A percentile compares a stretch with the other conserved stretches of the same genome.
Conservation (phyloP, 2,888 invertebrate species). For the Clepsis dumicolana region DNA sequence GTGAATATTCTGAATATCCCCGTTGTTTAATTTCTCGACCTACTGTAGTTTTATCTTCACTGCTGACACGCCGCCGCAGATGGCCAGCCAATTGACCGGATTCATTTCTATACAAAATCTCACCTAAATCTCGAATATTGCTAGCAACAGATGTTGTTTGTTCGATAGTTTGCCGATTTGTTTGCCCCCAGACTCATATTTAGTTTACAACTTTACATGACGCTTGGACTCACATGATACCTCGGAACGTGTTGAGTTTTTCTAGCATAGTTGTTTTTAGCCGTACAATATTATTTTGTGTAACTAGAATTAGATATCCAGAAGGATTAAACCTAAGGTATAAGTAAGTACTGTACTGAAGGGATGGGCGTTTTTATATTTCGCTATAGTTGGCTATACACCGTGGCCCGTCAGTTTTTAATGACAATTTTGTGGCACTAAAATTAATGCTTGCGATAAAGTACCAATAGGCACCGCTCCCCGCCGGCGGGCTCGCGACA, state of each 20-base stretch:
- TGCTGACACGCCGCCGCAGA: conserved; percentile 61
- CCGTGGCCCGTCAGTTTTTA: no score
- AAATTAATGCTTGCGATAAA: no score
- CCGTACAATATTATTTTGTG: neutral
- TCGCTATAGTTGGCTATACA: no score
- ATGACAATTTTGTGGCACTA: no score
- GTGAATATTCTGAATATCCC: neutral
- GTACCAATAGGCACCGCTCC: no score
- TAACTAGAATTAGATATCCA: neutral
- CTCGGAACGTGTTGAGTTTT: neutral
- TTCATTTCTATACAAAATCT: conserved; percentile 68
- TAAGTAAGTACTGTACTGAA: no score
- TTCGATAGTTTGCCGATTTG: conserved; percentile 41
- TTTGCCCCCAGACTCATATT: conserved; percentile 16
- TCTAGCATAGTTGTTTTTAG: neutral
- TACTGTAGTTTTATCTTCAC: conserved; percentile 23
- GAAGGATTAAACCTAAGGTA: no score
- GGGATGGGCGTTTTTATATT: no score
- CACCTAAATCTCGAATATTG: conserved; percentile 71
- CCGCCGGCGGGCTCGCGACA: no score
- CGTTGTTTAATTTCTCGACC: neutral
- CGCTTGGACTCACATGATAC: conserved; percentile 3
- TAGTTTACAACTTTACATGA: neutral
- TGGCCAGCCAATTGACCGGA: conserved; percentile 79
- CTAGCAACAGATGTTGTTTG: conserved; percentile 65